Conservation (phyloP, 2,888 invertebrate genomes). For the Pammene aurita region DNA sequence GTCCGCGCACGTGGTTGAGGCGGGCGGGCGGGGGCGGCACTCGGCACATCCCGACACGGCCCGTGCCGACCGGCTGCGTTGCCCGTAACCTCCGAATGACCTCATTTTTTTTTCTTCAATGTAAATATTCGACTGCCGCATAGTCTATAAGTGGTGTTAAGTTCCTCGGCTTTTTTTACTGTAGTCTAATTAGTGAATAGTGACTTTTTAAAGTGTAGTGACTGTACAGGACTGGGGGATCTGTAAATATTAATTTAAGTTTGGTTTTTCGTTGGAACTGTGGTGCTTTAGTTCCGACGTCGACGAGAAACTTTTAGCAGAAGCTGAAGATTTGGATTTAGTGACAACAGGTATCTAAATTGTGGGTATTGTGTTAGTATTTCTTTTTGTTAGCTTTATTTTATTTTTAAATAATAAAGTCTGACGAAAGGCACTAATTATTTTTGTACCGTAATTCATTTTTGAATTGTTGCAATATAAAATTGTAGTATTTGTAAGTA, state of each 20-base stretch:
- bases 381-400: slow-evolving; percentile 32
- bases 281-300: slow-evolving; percentile 56
- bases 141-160: slow-evolving; percentile 82
- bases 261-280: slow-evolving; percentile 40
- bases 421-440: neutral
- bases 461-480: too few species aligned
- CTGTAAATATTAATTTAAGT: slow-evolving; percentile 30
- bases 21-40: slow-evolving; percentile 55
- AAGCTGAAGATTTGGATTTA: slow-evolving; percentile 52
- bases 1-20: slow-evolving; percentile 78
- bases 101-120: slow-evolving; percentile 82
- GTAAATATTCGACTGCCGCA: slow-evolving; percentile 83
- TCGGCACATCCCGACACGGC: slow-evolving; percentile 80
- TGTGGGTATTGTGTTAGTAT: slow-evolving; percentile 41
- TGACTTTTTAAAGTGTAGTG: slow-evolving; percentile 37
- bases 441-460: too few species aligned
- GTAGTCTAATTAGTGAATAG: slow-evolving; percentile 47
- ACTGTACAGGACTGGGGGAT: slow-evolving; percentile 18
- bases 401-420: neutral
- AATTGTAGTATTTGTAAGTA: too few species aligned
- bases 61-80: slow-evolving; percentile 80
- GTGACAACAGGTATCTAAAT: slow-evolving; percentile 51
- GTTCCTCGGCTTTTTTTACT: slow-evolving; percentile 71
- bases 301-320: slow-evolving; percentile 47
- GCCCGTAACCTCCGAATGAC: slow-evolving; percentile 83